Percentiles rank a stretch among this genome's conserved stretches.
phyloP scores from a whole-genome alignment of 1,140 invertebrate species.

The Penaeus japonicus region DNA sequence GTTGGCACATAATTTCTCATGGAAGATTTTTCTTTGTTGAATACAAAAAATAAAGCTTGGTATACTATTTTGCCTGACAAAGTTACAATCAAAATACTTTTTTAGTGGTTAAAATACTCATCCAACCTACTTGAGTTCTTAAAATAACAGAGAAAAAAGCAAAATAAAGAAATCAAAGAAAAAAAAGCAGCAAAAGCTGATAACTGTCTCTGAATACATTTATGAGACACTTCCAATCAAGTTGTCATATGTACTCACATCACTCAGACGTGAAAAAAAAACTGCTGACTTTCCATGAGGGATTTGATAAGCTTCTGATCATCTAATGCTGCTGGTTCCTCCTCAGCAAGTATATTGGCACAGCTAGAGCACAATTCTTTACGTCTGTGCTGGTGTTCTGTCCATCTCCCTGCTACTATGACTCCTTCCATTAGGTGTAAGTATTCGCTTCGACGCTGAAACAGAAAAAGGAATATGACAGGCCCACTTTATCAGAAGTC shows the following conservation, averaged over 20 bases:
- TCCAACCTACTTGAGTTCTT: too few species aligned
- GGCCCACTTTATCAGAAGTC: not conserved
- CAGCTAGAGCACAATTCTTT: constrained; percentile 14
- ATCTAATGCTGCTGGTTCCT: constrained; percentile 27
- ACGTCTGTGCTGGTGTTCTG: constrained; percentile 35
- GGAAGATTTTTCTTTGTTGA: too few species aligned
- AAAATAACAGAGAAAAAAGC: too few species aligned
- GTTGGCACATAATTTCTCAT: too few species aligned
- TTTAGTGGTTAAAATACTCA: too few species aligned
- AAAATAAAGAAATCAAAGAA: too few species aligned
- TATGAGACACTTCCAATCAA: not conserved
- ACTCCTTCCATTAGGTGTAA: constrained; percentile 39
- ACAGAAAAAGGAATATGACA: not conserved
- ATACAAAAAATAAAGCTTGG: too few species aligned
- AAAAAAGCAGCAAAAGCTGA: too few species aligned
- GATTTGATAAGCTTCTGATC: constrained; percentile 16
- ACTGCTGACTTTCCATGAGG: not conserved
- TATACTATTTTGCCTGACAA: too few species aligned
- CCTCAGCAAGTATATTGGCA: constrained; percentile 33
- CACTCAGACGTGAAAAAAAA: not conserved
- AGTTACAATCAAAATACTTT: too few species aligned
- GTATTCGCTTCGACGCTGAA: constrained; percentile 39
- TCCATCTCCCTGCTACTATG: constrained; percentile 30
- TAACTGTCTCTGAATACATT: not conserved
- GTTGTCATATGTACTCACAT: too few species aligned